Evolutionary conservation across 2,113 vertebrate genomes (phyloP).

Genomic region (Paratilapia polleni): DNA sequence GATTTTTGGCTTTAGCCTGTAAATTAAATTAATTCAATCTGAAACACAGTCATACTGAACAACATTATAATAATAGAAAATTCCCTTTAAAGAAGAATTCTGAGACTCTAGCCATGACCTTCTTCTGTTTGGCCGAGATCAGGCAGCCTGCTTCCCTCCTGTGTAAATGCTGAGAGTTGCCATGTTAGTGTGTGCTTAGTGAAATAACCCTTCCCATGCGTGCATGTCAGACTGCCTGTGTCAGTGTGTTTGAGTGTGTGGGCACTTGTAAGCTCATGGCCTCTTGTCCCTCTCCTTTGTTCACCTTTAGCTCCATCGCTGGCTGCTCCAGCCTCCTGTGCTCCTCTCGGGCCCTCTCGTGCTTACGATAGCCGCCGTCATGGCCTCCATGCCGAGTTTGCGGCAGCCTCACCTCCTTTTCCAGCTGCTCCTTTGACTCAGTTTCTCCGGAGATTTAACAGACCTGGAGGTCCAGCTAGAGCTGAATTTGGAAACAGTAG

Average conservation of each 20-base stretch:
- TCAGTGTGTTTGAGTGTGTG: not conserved
- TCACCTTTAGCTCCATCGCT: conserved; percentile 86
- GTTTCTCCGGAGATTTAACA: conserved; percentile 70
- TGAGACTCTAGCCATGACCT: not conserved
- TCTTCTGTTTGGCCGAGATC: not conserved
- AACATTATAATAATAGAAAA: not conserved
- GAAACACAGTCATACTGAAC: not conserved
- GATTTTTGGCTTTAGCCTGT: rapidly evolving
- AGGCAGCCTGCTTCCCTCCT: not conserved
- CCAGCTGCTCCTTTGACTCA: conserved; percentile 82
- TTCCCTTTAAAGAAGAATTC: not conserved
- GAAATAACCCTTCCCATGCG: not conserved
- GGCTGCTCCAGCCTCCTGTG: conserved; percentile 79
- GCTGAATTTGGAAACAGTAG: conserved; percentile 68
- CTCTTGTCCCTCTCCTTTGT: not conserved
- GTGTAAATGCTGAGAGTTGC: not conserved
- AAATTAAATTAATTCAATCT: not conserved
- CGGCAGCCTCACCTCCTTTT: conserved; percentile 82
- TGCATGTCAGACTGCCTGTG: not conserved
- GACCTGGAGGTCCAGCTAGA: conserved; percentile 84
- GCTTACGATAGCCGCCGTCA: conserved; percentile 73
- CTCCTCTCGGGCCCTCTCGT: conserved; percentile 74
- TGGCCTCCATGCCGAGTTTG: conserved; percentile 74
- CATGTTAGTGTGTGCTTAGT: not conserved
- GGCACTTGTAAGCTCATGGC: not conserved